These are phyloP conservation scores for Marcusenius ussheri DNA, from an alignment of 2,113 vertebrate species.

Conservation along the genomic window DNA sequence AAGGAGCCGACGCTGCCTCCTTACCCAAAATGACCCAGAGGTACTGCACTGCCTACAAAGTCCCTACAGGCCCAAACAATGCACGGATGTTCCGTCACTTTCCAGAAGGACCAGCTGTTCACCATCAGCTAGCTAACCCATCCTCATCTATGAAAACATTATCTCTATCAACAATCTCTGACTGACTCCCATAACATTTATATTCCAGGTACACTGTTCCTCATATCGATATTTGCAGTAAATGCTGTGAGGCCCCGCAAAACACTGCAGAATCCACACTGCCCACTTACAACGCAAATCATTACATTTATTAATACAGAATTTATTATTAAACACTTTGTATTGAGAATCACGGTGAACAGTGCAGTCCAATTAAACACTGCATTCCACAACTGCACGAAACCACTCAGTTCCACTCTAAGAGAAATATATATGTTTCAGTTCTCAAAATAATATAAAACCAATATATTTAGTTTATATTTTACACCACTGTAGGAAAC, in stretches of 20 bases:
- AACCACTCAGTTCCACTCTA: neutral
- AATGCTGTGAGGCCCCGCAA: neutral
- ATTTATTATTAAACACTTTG: neutral
- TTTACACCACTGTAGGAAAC: neutral
- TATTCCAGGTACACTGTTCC: neutral
- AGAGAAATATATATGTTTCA: neutral
- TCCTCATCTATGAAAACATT: neutral
- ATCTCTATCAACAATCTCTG: neutral
- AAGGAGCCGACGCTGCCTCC: neutral
- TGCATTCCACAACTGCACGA: neutral
- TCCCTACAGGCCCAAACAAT: neutral
- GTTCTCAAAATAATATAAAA: neutral
- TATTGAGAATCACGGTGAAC: neutral
- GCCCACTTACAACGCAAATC: neutral
- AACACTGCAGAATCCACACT: neutral
- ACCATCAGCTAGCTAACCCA: neutral
- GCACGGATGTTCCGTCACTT: neutral
- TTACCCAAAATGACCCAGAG: neutral
- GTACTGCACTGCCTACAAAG: neutral
- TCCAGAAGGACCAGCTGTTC: neutral
- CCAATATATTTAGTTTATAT: neutral
- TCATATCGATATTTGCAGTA: neutral
- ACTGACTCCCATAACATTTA: neutral
- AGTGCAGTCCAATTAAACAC: neutral
- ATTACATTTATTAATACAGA: neutral